A percentile compares a stretch with the other conserved stretches of the same genome.
These are phyloP conservation scores for Girardinus metallicus DNA, from an alignment of 2,797 vertebrate species.

Conservation along the genomic window DNA sequence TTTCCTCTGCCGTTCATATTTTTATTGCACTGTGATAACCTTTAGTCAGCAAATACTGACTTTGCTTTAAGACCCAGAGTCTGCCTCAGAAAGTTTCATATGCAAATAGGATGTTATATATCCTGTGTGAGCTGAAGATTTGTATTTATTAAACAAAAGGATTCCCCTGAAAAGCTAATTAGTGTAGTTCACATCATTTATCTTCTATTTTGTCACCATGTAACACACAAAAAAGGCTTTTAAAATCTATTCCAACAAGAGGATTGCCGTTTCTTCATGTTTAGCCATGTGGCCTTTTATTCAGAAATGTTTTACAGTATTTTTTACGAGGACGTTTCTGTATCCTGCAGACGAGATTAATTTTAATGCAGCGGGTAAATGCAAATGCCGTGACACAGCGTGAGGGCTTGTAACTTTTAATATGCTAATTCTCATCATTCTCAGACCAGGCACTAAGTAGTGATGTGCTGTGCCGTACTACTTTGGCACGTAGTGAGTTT, in stretches of 20 bases:
- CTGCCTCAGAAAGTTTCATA: slow-evolving; percentile 30
- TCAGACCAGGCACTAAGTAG: slow-evolving; percentile 22
- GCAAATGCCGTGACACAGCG: slow-evolving; percentile 21
- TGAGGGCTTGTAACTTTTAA: slow-evolving; percentile 41
- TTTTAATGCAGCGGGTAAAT: slow-evolving; percentile 29
- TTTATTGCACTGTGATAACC: slow-evolving; percentile 56
- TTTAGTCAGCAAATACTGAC: slow-evolving; percentile 49
- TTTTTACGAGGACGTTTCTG: slow-evolving; percentile 30
- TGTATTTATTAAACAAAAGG: slow-evolving; percentile 35
- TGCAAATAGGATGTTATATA: slow-evolving; percentile 46
- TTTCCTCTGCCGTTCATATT: slow-evolving; percentile 62
- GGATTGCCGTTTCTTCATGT: background rate
- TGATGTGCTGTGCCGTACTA: slow-evolving; percentile 9
- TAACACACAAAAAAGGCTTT: slow-evolving; percentile 14
- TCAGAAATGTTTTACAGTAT: slow-evolving; percentile 34
- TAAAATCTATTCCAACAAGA: slow-evolving; percentile 9
- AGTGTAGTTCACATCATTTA: slow-evolving; percentile 37
- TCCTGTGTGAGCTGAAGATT: slow-evolving; percentile 33
- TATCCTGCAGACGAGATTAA: slow-evolving; percentile 41
- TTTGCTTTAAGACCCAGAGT: slow-evolving; percentile 39
- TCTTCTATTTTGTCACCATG: slow-evolving; percentile 5
- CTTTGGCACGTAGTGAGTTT: slow-evolving; percentile 12
- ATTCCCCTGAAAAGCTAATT: slow-evolving; percentile 9
- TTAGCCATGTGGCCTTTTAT: slow-evolving; percentile 23
- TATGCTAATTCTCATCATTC: slow-evolving; percentile 56